These are phyloP conservation scores for Platysternon megacephalum DNA, from an alignment of 2,113 vertebrate genomes.

Conservation along the genomic window DNA sequence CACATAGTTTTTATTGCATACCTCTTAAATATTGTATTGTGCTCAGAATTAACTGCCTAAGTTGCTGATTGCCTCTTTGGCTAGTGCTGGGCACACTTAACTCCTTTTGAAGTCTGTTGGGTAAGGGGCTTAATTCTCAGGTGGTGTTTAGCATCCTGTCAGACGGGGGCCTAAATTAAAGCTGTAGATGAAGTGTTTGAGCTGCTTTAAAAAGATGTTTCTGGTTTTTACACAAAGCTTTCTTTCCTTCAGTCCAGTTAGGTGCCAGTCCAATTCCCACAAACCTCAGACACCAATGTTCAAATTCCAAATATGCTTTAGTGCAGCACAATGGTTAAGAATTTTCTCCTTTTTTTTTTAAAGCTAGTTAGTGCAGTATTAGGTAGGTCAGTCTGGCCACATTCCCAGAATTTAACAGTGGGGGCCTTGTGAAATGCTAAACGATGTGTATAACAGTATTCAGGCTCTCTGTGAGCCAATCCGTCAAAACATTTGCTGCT, in stretches of 20 bases:
- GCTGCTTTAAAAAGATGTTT: slow-evolving; percentile 17
- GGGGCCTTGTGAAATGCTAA: slow-evolving; percentile 90
- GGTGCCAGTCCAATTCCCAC: slow-evolving; percentile 3
- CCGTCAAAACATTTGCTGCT: slow-evolving; percentile 87
- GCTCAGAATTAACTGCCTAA: slow-evolving; percentile 28
- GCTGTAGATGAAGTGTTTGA: slow-evolving; percentile 35
- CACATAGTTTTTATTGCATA: neutral
- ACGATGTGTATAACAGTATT: slow-evolving; percentile 86
- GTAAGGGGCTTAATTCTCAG: slow-evolving; percentile 23
- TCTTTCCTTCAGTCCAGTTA: slow-evolving; percentile 13
- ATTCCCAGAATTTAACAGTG: slow-evolving; percentile 90
- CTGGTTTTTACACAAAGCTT: slow-evolving; percentile 4
- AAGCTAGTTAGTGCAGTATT: slow-evolving; percentile 77
- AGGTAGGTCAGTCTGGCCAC: slow-evolving; percentile 83
- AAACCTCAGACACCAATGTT: slow-evolving; percentile 24
- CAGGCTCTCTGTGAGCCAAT: slow-evolving; percentile 80
- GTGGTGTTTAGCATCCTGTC: slow-evolving; percentile 32
- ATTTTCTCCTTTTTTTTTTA: slow-evolving; percentile 15
- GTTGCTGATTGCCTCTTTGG: neutral
- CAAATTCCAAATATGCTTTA: slow-evolving; percentile 74
- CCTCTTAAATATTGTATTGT: slow-evolving; percentile 8
- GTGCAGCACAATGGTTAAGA: slow-evolving; percentile 70
- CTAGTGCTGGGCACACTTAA: rapidly evolving
- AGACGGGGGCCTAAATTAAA: neutral
- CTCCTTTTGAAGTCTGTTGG: neutral